A percentile compares a stretch with the other conserved stretches of the same genome.
Conservation (phyloP, 2,113 vertebrate species). For the Fulmarus glacialis region DNA sequence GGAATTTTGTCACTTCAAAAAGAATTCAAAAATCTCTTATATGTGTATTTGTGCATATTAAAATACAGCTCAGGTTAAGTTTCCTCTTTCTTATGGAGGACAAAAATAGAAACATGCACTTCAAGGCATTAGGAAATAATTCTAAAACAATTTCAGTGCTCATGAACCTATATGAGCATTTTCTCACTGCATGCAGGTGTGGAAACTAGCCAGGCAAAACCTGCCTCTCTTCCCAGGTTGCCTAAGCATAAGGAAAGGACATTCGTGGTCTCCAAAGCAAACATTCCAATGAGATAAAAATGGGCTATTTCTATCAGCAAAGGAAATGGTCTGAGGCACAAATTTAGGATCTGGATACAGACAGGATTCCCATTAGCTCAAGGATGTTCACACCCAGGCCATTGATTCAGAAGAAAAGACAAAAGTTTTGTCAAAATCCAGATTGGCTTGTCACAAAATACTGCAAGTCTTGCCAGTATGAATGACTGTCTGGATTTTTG, state of each 20-base stretch:
- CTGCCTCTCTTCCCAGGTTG: background rate
- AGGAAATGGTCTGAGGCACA: background rate
- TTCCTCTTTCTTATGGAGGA: background rate
- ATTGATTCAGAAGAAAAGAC: background rate
- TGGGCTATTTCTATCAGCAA: background rate
- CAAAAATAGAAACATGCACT: background rate
- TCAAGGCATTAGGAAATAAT: background rate
- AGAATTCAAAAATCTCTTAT: background rate
- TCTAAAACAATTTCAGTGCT: background rate
- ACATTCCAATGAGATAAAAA: background rate
- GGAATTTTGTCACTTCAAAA: background rate
- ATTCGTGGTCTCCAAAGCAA: background rate
- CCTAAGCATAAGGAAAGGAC: background rate
- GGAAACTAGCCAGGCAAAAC: background rate
- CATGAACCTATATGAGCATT: background rate
- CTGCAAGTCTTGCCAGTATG: background rate
- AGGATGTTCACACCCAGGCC: background rate
- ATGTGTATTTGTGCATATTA: background rate
- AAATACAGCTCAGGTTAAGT: background rate
- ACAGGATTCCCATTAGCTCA: background rate
- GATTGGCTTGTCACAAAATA: background rate
- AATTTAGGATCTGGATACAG: background rate
- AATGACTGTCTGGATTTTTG: background rate
- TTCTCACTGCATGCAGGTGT: background rate
- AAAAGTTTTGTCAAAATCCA: background rate